Percentiles rank a stretch among this genome's conserved stretches.
phyloP scores from a whole-genome alignment of 2,113 vertebrate species.

The Trinectes maculatus region DNA sequence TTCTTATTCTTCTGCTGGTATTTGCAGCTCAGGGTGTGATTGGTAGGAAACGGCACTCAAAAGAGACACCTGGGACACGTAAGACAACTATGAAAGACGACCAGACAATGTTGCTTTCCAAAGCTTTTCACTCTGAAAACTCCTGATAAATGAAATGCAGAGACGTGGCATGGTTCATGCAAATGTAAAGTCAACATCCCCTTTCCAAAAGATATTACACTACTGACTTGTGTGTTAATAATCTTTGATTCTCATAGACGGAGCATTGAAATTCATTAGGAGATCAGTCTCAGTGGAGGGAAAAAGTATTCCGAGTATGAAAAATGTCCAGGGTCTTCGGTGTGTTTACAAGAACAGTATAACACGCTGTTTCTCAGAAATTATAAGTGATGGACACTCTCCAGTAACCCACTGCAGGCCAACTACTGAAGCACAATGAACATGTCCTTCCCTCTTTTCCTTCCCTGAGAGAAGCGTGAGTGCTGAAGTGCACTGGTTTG shows the following conservation, averaged over 20 bases:
- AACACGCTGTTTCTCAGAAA: conserved; percentile 34
- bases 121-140: conserved; percentile 31
- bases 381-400: conserved; percentile 31
- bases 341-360: conserved; percentile 18
- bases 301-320: neutral
- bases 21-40: conserved; percentile 46
- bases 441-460: conserved; percentile 42
- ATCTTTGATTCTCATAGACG: conserved; percentile 26
- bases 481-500: conserved; percentile 68
- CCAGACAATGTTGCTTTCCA: conserved; percentile 37
- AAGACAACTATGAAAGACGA: conserved; percentile 50
- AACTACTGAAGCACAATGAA: conserved; percentile 48
- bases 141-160: conserved; percentile 34
- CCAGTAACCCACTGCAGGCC: conserved; percentile 49
- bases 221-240: conserved; percentile 12
- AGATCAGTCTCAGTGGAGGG: conserved; percentile 5
- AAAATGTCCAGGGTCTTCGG: conserved; percentile 11
- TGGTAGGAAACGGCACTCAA: conserved; percentile 23
- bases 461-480: conserved; percentile 52
- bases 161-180: conserved; percentile 15
- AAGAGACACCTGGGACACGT: conserved; percentile 61
- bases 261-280: conserved; percentile 8
- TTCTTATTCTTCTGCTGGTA: conserved; percentile 56
- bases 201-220: conserved; percentile 22
- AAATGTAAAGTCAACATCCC: conserved; percentile 45